Percentiles rank a stretch among this genome's conserved stretches.
These are phyloP conservation scores for Pachyrhynchus sulphureomaculatus DNA, from an alignment of 1,140 invertebrate species.

Conservation along the genomic window DNA sequence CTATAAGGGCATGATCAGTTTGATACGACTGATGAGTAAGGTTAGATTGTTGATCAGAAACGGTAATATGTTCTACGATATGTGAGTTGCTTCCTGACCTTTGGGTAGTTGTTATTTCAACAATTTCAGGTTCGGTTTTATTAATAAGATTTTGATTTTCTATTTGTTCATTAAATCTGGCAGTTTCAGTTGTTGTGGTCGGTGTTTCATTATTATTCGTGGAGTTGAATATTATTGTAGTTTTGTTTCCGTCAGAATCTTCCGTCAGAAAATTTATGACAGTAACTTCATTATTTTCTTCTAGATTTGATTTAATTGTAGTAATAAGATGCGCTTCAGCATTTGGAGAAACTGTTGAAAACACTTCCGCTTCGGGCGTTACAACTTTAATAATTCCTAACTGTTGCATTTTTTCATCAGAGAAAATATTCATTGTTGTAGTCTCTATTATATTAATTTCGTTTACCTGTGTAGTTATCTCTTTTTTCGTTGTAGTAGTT, in stretches of 20 bases:
- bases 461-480: background rate
- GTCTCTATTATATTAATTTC: background rate
- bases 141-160: no score
- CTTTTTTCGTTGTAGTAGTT: background rate
- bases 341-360: background rate
- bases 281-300: no score
- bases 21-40: constrained; percentile 7
- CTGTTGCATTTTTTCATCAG: constrained; percentile 13
- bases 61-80: background rate
- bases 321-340: background rate
- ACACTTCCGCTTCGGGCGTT: constrained; percentile 15
- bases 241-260: no score
- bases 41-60: constrained; percentile 23
- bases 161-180: no score
- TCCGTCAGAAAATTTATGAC: no score
- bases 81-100: background rate
- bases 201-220: no score
- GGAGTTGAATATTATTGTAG: background rate
- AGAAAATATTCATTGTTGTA: background rate
- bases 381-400: constrained; percentile 8
- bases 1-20: constrained; percentile 14
- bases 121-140: background rate
- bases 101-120: background rate
- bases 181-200: no score
- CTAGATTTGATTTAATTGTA: background rate